These are phyloP conservation scores for Poeciliopsis infans DNA, from an alignment of 2,797 vertebrate genomes.

Conservation along the genomic window DNA sequence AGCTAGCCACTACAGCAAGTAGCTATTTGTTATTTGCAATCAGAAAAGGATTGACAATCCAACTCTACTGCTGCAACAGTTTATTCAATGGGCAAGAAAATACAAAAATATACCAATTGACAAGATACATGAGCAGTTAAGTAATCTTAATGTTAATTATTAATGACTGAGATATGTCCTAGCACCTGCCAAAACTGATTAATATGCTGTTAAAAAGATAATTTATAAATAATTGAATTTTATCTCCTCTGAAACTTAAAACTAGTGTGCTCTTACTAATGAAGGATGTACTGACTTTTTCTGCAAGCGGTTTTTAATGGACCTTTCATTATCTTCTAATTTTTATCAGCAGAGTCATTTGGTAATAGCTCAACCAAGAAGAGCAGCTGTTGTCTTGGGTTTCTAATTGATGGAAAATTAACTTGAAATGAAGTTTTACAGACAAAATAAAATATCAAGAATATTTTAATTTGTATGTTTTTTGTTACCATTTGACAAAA, in stretches of 20 bases:
- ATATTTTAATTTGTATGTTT: neutral
- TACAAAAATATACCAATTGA: neutral
- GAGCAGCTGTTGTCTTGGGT: neutral
- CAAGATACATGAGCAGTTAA: neutral
- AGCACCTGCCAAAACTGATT: neutral
- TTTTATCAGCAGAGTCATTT: conserved; percentile 9
- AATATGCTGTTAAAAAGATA: neutral
- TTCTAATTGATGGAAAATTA: neutral
- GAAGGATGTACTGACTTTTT: conserved; percentile 1
- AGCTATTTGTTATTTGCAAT: neutral
- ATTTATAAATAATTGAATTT: neutral
- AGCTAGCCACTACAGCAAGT: neutral
- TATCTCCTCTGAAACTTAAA: conserved; percentile 1
- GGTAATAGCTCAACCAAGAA: conserved; percentile 4
- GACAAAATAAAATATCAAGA: neutral
- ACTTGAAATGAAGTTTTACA: neutral
- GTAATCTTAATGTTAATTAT: neutral
- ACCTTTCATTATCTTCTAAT: neutral
- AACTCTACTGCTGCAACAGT: neutral
- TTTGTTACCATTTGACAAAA: neutral
- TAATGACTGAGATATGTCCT: neutral
- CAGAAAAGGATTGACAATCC: neutral
- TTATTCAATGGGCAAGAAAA: neutral
- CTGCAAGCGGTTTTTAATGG: conserved; percentile 8
- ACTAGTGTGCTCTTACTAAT: neutral